phyloP scores from a whole-genome alignment of 2,113 vertebrate genomes.

The Spheniscus mendiculus region DNA sequence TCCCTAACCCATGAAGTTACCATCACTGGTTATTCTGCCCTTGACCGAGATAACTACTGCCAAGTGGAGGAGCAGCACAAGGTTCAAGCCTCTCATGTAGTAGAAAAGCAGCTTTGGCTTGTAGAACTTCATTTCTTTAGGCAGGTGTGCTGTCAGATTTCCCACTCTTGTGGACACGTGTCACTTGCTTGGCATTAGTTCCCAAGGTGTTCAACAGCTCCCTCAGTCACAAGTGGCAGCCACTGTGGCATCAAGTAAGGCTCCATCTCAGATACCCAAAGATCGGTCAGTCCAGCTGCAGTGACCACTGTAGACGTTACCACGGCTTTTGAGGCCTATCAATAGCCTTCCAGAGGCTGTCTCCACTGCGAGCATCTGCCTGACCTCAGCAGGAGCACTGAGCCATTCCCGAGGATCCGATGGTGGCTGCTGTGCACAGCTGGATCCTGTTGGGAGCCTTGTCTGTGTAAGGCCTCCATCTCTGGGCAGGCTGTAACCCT shows the following conservation, averaged over 20 bases:
- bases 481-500: rapidly evolving
- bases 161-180: rapidly evolving
- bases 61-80: background rate
- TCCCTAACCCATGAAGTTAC: background rate
- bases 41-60: background rate
- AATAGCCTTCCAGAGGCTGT: background rate
- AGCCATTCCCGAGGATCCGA: rapidly evolving
- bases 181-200: background rate
- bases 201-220: background rate
- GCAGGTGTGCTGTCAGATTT: background rate
- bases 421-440: rapidly evolving
- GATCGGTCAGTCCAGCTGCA: no score
- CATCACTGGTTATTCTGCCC: background rate
- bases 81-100: background rate
- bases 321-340: background rate
- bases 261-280: background rate
- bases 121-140: background rate
- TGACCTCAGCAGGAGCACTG: background rate
- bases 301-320: rapidly evolving
- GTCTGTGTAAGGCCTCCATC: background rate
- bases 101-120: background rate
- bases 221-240: no score
- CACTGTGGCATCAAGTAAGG: no score
- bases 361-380: rapidly evolving
- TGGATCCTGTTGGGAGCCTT: background rate